A percentile compares a stretch with the other conserved stretches of the same genome.
phyloP scores from a whole-genome alignment of 2,888 invertebrate species.

The Oeneis ivallda region DNA sequence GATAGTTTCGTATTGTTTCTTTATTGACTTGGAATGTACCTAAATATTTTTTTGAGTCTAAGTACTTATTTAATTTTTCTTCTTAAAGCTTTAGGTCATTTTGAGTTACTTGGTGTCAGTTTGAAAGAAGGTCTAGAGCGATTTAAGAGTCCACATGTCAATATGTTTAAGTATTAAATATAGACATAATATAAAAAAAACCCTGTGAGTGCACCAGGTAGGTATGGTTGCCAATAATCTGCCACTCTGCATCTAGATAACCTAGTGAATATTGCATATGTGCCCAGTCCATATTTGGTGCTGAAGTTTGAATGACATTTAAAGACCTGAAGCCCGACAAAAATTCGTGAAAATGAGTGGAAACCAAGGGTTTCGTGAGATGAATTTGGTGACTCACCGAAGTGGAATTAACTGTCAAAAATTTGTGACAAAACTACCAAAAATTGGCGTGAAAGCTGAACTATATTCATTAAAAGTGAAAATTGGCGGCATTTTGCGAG shows the following conservation, averaged over 20 bases:
- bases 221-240: not conserved
- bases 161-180: not conserved
- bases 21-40: not conserved
- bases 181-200: not conserved
- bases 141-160: not conserved
- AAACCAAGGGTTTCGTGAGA: slow-evolving; percentile 6
- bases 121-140: not conserved
- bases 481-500: slow-evolving; percentile 14
- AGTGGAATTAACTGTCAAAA: slow-evolving; percentile 4
- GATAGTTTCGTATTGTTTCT: not conserved
- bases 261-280: slow-evolving; percentile 6
- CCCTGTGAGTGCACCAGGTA: not conserved
- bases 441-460: slow-evolving; percentile 13
- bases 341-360: not conserved
- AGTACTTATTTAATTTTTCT: not conserved
- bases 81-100: not conserved
- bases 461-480: slow-evolving; percentile 5
- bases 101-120: not conserved
- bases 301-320: not conserved
- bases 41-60: not conserved
- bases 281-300: not conserved
- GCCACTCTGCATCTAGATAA: not conserved
- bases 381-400: not conserved
- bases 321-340: not conserved
- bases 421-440: slow-evolving; percentile 18